Percentiles rank a stretch among this genome's conserved stretches.
These are phyloP conservation scores for Xiphophorus maculatus DNA, from an alignment of 2,113 vertebrate species.

Conservation along the genomic window DNA sequence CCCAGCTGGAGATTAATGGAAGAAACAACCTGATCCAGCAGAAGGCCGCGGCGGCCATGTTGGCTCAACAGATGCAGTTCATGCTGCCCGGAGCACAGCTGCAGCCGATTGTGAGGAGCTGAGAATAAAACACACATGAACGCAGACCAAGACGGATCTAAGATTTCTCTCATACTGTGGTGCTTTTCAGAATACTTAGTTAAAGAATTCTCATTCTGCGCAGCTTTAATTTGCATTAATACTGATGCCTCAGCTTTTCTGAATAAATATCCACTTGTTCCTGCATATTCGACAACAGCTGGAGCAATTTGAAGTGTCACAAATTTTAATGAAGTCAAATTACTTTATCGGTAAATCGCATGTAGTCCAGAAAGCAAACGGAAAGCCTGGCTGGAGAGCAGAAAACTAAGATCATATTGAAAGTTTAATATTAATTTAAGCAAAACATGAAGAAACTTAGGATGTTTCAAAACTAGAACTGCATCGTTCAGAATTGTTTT, in stretches of 20 bases:
- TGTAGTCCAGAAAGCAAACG: not conserved
- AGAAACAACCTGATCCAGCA: slow-evolving; percentile 99
- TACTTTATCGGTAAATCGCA: not conserved
- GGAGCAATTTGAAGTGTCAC: not conserved
- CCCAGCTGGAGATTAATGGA: slow-evolving; percentile 97
- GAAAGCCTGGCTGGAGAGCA: not conserved
- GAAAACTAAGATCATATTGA: not conserved
- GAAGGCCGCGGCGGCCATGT: slow-evolving; percentile 95
- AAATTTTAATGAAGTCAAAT: not conserved
- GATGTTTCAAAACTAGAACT: not conserved
- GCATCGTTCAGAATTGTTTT: not conserved
- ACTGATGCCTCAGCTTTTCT: not conserved
- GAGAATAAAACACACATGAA: not conserved
- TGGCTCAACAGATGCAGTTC: slow-evolving; percentile 98
- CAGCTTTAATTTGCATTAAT: not conserved
- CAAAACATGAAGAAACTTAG: not conserved
- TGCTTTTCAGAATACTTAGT: not conserved
- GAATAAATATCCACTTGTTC: not conserved
- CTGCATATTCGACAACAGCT: not conserved
- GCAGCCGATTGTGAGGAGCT: slow-evolving; percentile 90
- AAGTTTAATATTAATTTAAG: too few species aligned
- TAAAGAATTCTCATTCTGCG: not conserved
- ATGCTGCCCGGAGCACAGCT: slow-evolving; percentile 93
- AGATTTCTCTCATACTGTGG: not conserved
- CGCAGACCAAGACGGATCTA: not conserved